phyloP scores from a whole-genome alignment of 1,140 invertebrate genomes.

The Armadillidium nasatum region DNA sequence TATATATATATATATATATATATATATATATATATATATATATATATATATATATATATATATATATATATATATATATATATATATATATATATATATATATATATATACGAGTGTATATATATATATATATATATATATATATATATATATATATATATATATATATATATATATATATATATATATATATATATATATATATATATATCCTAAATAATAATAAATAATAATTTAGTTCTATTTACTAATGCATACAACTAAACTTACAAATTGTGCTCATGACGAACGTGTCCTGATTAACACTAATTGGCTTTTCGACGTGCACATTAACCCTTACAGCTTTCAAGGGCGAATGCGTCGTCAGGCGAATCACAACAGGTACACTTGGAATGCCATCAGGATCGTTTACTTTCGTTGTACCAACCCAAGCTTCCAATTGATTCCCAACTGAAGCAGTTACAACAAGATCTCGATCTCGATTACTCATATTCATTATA shows the following conservation, averaged over 20 bases:
- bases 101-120: no score
- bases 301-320: constrained; percentile 53
- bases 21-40: no score
- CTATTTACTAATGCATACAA: constrained; percentile 4
- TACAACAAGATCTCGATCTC: constrained; percentile 50
- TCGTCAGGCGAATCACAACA: constrained; percentile 52
- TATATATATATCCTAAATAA: not conserved
- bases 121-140: no score
- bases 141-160: no score
- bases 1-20: no score
- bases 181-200: no score
- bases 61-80: no score
- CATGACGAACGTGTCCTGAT: constrained; percentile 52
- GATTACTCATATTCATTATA: not conserved
- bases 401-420: constrained; percentile 38
- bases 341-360: constrained; percentile 53
- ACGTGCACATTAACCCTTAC: constrained; percentile 57
- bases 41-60: no score
- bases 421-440: constrained; percentile 47
- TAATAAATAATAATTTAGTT: not conserved
- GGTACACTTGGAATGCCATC: constrained; percentile 51
- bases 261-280: constrained; percentile 53
- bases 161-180: no score
- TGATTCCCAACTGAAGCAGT: constrained; percentile 49
- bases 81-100: no score